Percentiles rank a stretch among this genome's conserved stretches.
phyloP scores from a whole-genome alignment of 2,888 invertebrate species.

The Eupsilia transversa region DNA sequence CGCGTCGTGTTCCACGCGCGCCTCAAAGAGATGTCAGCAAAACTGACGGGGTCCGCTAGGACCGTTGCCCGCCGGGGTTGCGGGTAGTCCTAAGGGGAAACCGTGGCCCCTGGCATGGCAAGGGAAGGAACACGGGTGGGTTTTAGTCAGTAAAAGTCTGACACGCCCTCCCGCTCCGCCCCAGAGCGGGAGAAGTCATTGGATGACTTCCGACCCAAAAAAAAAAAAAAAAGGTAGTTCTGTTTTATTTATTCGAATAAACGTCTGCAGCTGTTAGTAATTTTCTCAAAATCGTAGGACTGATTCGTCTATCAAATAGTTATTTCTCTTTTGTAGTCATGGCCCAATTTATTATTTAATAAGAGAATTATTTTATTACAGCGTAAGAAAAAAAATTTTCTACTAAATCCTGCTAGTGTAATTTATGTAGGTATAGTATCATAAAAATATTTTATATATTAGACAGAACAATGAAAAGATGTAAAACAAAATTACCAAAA shows the following conservation, averaged over 20 bases:
- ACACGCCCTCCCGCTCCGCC: too few species aligned
- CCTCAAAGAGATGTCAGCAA: too few species aligned
- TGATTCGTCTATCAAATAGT: neutral
- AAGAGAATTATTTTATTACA: neutral
- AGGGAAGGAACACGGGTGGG: too few species aligned
- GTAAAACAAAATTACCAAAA: neutral
- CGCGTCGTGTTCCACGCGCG: too few species aligned
- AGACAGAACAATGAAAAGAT: neutral
- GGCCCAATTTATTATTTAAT: neutral
- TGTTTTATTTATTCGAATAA: neutral
- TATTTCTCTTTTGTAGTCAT: neutral
- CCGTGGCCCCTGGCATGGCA: too few species aligned
- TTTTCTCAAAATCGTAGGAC: neutral
- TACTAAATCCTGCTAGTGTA: neutral
- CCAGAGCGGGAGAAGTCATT: too few species aligned
- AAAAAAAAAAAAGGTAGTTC: too few species aligned
- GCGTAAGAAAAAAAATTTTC: neutral
- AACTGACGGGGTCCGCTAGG: too few species aligned
- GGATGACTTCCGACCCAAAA: too few species aligned
- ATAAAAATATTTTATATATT: constrained; percentile 12
- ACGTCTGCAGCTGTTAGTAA: neutral
- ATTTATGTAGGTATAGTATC: neutral
- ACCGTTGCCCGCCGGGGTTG: too few species aligned
- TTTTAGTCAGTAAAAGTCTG: too few species aligned
- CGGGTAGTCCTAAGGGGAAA: too few species aligned